phyloP scores from a whole-genome alignment of 1,140 invertebrate genomes.

The Holotrichia oblita region DNA sequence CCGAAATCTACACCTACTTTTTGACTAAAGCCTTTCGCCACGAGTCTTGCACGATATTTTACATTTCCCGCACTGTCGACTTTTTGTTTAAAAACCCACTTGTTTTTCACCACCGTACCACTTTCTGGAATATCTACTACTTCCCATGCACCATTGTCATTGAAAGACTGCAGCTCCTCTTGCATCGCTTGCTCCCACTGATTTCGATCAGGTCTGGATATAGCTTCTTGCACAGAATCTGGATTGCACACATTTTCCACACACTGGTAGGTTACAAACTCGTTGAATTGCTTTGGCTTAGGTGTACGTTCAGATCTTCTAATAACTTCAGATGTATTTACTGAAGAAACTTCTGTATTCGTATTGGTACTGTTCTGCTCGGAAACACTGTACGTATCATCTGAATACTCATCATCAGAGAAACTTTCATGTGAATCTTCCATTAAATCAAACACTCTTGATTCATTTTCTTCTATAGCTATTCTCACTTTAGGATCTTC shows the following conservation, averaged over 20 bases:
- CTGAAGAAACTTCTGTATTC: too few relatives aligned
- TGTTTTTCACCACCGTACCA: slow-evolving; percentile 52
- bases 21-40: slow-evolving; percentile 62
- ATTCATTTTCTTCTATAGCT: too few relatives aligned
- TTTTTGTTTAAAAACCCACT: slow-evolving; percentile 61
- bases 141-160: slow-evolving; percentile 25
- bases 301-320: slow-evolving; percentile 43
- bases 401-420: too few relatives aligned
- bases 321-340: neutral
- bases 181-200: slow-evolving; percentile 21
- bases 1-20: slow-evolving; percentile 56
- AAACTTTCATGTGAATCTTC: too few relatives aligned
- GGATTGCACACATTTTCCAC: neutral
- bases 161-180: slow-evolving; percentile 18
- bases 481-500: slow-evolving; percentile 31
- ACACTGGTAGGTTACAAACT: slow-evolving; percentile 46
- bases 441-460: too few relatives aligned
- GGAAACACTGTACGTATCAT: too few relatives aligned
- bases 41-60: slow-evolving; percentile 60
- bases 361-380: too few relatives aligned
- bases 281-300: slow-evolving; percentile 47
- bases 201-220: slow-evolving; percentile 10
- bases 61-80: slow-evolving; percentile 51
- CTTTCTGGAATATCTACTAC: slow-evolving; percentile 6
- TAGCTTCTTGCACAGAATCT: slow-evolving; percentile 18